These are phyloP conservation scores for Myotis daubentonii DNA, from an alignment of 2,797 vertebrate genomes.

Conservation along the genomic window DNA sequence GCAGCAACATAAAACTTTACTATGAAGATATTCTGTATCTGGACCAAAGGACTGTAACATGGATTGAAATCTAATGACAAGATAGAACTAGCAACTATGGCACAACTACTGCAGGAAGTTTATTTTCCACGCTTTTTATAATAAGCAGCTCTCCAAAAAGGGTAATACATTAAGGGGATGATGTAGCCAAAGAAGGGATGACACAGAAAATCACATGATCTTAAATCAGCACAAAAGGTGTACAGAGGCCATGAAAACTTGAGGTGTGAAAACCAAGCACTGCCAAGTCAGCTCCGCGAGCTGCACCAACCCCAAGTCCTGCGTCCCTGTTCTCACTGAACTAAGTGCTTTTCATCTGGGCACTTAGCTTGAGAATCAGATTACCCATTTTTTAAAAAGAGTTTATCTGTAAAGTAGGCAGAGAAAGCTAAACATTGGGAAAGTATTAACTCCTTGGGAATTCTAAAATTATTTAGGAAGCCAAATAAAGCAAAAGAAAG, in stretches of 20 bases:
- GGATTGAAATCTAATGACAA: slow-evolving; percentile 39
- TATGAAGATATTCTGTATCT: slow-evolving; percentile 40
- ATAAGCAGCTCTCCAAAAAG: slow-evolving; percentile 51
- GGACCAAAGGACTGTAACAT: slow-evolving; percentile 51
- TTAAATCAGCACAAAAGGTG: slow-evolving; percentile 4
- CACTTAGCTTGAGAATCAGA: neutral
- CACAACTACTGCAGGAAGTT: neutral
- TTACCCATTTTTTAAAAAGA: neutral
- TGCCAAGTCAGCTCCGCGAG: neutral
- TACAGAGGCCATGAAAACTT: neutral
- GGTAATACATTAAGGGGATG: neutral
- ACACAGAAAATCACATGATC: neutral
- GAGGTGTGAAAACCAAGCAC: neutral
- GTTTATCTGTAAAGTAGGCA: neutral
- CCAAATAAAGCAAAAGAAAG: slow-evolving; percentile 27
- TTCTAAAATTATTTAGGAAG: slow-evolving; percentile 29
- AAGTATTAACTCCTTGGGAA: slow-evolving; percentile 21
- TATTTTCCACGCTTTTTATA: slow-evolving; percentile 12
- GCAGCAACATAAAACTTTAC: slow-evolving; percentile 50
- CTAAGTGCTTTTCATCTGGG: neutral
- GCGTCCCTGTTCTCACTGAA: neutral
- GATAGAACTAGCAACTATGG: neutral
- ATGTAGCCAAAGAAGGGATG: neutral
- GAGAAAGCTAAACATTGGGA: neutral
- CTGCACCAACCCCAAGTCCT: neutral